Evolutionary conservation across 2,888 invertebrate genomes (phyloP).

Genomic region (Diaphora mendica): DNA sequence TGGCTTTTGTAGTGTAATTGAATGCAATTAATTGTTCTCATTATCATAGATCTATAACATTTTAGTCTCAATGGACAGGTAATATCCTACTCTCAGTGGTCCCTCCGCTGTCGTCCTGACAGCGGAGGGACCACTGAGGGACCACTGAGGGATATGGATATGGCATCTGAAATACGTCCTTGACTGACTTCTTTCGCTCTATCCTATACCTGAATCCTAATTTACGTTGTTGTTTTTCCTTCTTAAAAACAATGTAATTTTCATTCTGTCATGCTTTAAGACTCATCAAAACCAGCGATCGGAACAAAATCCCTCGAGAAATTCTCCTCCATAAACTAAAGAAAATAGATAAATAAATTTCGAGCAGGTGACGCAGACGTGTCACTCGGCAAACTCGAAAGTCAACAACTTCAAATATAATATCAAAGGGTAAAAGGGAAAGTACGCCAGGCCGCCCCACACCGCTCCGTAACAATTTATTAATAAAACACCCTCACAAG

Average conservation of each 20-base stretch:
- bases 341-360: background rate
- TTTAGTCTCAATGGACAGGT: background rate
- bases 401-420: background rate
- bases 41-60: background rate
- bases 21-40: background rate
- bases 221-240: no score
- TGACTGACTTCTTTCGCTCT: no score
- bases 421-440: constrained; percentile 9
- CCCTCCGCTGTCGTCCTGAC: background rate
- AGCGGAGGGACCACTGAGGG: no score
- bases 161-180: no score
- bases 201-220: no score
- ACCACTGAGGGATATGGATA: no score
- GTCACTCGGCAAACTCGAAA: background rate
- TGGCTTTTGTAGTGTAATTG: background rate
- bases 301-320: background rate
- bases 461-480: background rate
- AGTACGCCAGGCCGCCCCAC: background rate
- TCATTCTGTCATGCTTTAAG: background rate
- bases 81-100: background rate
- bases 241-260: background rate
- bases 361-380: background rate
- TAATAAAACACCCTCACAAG: background rate
- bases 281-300: background rate
- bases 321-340: no score